These are phyloP conservation scores for Idaea dimidiata DNA, from an alignment of 2,888 invertebrate species.

Conservation along the genomic window DNA sequence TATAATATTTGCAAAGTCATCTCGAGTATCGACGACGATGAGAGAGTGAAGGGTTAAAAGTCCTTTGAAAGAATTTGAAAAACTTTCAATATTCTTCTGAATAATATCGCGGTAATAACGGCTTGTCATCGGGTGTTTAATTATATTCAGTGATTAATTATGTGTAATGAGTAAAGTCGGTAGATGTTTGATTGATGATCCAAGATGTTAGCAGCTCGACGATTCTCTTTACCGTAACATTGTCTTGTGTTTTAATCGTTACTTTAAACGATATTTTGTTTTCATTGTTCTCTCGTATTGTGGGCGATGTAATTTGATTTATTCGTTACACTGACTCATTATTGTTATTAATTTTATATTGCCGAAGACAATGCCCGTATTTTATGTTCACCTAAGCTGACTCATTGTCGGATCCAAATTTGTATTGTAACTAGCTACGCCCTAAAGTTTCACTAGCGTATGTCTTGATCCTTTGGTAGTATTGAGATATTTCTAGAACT, in stretches of 20 bases:
- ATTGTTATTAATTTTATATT: slow-evolving; percentile 71
- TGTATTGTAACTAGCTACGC: slow-evolving; percentile 1
- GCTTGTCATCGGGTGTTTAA: slow-evolving; percentile 77
- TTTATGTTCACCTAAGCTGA: slow-evolving; percentile 46
- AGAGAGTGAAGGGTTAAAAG: slow-evolving; percentile 42
- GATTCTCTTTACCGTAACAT: slow-evolving; percentile 53
- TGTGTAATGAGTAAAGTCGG: slow-evolving; percentile 65
- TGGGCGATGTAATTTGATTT: slow-evolving; percentile 69
- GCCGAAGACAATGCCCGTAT: slow-evolving; percentile 54
- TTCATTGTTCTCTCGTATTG: slow-evolving; percentile 63
- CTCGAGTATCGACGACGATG: slow-evolving; percentile 31
- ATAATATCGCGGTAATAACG: slow-evolving; percentile 59
- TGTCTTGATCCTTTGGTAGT: neutral
- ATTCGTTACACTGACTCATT: slow-evolving; percentile 67
- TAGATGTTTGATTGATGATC: slow-evolving; percentile 70
- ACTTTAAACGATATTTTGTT: slow-evolving; percentile 69
- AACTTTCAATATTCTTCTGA: slow-evolving; percentile 44
- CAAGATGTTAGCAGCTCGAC: slow-evolving; percentile 57
- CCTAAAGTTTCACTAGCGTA: neutral
- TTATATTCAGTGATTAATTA: slow-evolving; percentile 79
- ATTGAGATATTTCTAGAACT: neutral
- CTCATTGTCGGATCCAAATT: slow-evolving; percentile 42
- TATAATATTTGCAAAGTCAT: slow-evolving; percentile 38
- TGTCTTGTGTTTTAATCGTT: slow-evolving; percentile 72
- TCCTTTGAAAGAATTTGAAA: slow-evolving; percentile 36